Evolutionary conservation across 2,888 invertebrate species (phyloP).

Genomic region (Pachydiplax longipennis): DNA sequence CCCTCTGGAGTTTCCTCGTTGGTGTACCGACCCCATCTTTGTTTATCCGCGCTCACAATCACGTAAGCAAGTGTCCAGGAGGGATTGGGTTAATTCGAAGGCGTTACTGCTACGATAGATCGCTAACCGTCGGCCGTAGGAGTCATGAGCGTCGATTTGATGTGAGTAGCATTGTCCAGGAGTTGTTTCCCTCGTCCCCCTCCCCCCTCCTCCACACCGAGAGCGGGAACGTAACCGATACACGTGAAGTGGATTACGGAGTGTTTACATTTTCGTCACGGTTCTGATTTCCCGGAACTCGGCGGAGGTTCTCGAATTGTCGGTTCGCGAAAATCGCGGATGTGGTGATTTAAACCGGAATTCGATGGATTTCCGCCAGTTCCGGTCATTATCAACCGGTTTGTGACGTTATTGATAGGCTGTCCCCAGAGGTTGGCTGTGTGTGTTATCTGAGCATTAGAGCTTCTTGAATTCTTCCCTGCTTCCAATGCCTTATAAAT

Average conservation of each 20-base stretch:
- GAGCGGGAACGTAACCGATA: not conserved
- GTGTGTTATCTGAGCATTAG: no score
- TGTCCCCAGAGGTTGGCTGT: no score
- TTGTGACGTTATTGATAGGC: no score
- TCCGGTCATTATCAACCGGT: no score
- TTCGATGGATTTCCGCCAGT: no score
- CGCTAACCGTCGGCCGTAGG: not conserved
- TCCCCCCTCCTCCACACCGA: not conserved
- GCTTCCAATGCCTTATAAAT: no score
- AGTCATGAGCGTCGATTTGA: constrained; percentile 34
- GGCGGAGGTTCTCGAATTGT: no score
- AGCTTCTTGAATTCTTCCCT: no score
- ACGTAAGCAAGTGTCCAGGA: not conserved
- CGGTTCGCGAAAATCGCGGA: no score
- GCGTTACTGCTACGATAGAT: not conserved
- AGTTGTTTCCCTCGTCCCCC: not conserved
- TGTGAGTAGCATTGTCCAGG: constrained; percentile 10
- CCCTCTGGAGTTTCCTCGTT: not conserved
- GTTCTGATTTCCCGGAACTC: no score
- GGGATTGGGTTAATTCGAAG: not conserved
- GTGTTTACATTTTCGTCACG: not conserved
- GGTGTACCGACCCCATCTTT: not conserved
- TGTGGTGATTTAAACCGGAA: no score
- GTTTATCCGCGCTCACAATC: not conserved
- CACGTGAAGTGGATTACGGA: not conserved